A percentile compares a stretch with the other conserved stretches of the same genome.
phyloP scores from a whole-genome alignment of 2,888 invertebrate species.

The Microctonus hyperodae region DNA sequence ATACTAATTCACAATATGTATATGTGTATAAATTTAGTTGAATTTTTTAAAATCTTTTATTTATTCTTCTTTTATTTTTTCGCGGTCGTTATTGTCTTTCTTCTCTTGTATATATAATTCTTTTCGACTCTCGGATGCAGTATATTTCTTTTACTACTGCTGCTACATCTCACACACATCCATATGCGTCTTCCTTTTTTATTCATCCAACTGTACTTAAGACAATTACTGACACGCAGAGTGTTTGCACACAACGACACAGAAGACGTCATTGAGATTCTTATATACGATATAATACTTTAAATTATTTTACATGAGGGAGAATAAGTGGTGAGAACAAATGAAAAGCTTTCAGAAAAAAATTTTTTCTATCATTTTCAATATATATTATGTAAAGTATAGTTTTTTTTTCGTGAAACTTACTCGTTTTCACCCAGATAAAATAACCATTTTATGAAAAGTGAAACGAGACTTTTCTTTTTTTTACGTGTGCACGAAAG shows the following conservation, averaged over 20 bases:
- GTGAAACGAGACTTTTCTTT: not conserved
- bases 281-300: not conserved
- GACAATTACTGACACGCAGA: constrained; percentile 32
- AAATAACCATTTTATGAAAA: not conserved
- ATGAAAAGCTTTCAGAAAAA: not conserved
- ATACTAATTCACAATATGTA: not conserved
- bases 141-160: not conserved
- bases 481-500: not conserved
- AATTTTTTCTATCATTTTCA: not conserved
- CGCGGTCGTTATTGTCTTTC: not conserved
- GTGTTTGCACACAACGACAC: constrained; percentile 3
- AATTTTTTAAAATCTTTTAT: constrained; percentile 10
- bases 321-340: not conserved
- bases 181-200: no score
- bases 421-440: not conserved
- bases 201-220: not conserved
- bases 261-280: no score
- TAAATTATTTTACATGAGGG: not conserved
- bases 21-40: not conserved
- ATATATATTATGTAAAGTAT: not conserved
- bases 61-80: constrained; percentile 5
- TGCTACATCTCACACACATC: not conserved
- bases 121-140: not conserved
- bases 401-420: not conserved
- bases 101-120: constrained; percentile 1